Percentiles rank a stretch among this genome's conserved stretches.
Evolutionary conservation across 1,140 invertebrate genomes (phyloP).

Genomic region (Elysia chlorotica): DNA sequence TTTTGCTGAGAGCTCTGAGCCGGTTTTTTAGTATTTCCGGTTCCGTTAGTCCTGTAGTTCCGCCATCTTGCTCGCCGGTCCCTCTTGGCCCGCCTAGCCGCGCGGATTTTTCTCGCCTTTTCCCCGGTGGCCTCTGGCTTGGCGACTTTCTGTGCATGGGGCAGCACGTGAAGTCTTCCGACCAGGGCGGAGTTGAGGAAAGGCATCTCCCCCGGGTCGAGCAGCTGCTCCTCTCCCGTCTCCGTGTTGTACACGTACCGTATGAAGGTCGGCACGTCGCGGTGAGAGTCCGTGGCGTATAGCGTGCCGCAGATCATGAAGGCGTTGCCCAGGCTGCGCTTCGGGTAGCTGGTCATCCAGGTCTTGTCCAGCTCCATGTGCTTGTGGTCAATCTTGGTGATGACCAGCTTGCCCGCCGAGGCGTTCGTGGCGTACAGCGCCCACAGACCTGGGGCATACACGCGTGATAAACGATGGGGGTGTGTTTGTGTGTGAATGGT

Average conservation of each 20-base stretch:
- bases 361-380: slow-evolving; percentile 40
- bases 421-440: slow-evolving; percentile 44
- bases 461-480: not conserved
- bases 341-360: slow-evolving; percentile 47
- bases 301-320: slow-evolving; percentile 55
- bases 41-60: not conserved
- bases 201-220: slow-evolving; percentile 29
- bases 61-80: slow-evolving; percentile 2
- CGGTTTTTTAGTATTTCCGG: too few species aligned
- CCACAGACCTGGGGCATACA: slow-evolving; percentile 44
- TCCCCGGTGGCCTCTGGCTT: too few species aligned
- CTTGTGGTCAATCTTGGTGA: slow-evolving; percentile 43
- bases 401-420: slow-evolving; percentile 46
- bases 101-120: too few species aligned
- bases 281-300: slow-evolving; percentile 47
- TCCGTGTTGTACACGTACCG: slow-evolving; percentile 50
- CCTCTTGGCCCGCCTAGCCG: too few species aligned
- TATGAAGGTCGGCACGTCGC: slow-evolving; percentile 44
- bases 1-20: too few species aligned
- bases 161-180: too few species aligned
- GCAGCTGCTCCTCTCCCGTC: slow-evolving; percentile 32
- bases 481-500: too few species aligned
- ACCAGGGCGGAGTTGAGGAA: slow-evolving; percentile 40
- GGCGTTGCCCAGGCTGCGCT: slow-evolving; percentile 43
- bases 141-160: too few species aligned